phyloP scores from a whole-genome alignment of 2,888 invertebrate genomes.

The Pharmacophagus antenor region DNA sequence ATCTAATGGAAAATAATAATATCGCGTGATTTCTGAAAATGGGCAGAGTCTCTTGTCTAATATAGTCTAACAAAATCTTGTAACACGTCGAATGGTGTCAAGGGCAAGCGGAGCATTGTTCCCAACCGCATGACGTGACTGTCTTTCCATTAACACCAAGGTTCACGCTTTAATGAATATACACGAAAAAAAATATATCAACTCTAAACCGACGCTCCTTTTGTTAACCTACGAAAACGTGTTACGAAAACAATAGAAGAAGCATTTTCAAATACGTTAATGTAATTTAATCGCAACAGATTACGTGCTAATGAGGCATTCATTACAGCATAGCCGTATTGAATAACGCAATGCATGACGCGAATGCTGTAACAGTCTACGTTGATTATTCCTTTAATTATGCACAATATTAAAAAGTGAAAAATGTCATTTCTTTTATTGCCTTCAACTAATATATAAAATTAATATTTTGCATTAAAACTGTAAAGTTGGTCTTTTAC shows the following conservation, averaged over 20 bases:
- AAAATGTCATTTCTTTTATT: neutral
- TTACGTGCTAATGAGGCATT: neutral
- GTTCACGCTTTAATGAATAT: conserved; percentile 43
- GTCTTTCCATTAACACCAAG: conserved; percentile 50
- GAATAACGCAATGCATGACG: neutral
- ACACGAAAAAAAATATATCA: conserved; percentile 38
- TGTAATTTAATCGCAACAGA: neutral
- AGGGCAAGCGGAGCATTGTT: conserved; percentile 46
- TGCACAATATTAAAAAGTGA: neutral
- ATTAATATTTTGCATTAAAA: too few species aligned
- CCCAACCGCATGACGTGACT: conserved; percentile 36
- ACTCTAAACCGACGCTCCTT: conserved; percentile 17
- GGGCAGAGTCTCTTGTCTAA: neutral
- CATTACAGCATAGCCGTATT: conserved; percentile 4
- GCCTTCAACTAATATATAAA: neutral
- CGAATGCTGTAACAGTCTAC: neutral
- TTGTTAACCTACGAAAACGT: conserved; percentile 8
- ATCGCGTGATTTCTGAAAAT: neutral
- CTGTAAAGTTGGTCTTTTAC: too few species aligned
- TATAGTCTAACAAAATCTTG: conserved; percentile 24
- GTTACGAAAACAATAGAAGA: too few species aligned
- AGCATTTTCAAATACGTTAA: too few species aligned
- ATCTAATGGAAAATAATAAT: too few species aligned
- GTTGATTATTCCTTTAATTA: too few species aligned
- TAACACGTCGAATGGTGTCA: conserved; percentile 42